Conservation (phyloP, 2,113 vertebrate species). For the Cnemophilus loriae region DNA sequence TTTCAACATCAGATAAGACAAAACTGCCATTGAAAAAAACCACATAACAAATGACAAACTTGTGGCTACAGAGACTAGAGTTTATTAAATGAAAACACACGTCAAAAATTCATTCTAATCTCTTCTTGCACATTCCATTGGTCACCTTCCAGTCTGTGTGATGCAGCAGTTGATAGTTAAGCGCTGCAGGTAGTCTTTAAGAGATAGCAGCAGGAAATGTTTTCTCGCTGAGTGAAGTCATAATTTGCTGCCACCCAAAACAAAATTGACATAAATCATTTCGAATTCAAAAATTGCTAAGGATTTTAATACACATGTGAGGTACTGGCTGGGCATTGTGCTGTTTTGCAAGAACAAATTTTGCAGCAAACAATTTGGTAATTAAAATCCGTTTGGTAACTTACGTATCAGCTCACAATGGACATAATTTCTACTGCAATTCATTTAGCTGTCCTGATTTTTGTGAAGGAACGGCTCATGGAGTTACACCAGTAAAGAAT, state of each 20-base stretch:
- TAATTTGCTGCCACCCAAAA: conserved; percentile 67
- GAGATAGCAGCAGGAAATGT: conserved; percentile 58
- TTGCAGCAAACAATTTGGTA: neutral
- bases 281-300: conserved; percentile 19
- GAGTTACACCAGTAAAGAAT: neutral
- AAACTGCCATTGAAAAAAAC: conserved; percentile 31
- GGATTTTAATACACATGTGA: neutral
- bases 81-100: conserved; percentile 59
- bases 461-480: neutral
- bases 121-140: conserved; percentile 53
- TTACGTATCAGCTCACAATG: neutral
- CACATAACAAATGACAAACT: conserved; percentile 55
- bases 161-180: conserved; percentile 53
- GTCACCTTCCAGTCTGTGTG: conserved; percentile 56
- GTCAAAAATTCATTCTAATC: conserved; percentile 63
- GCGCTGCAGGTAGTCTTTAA: conserved; percentile 58
- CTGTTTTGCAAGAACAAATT: neutral
- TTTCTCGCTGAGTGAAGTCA: conserved; percentile 48
- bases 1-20: conserved; percentile 77
- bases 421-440: neutral
- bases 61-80: conserved; percentile 17
- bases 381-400: neutral
- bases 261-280: conserved; percentile 51
- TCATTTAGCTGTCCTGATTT: neutral
- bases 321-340: neutral